Base-by-base conservation (phyloP, 2,888 invertebrate species). In the Zygothrica quintamaculata region DNA sequence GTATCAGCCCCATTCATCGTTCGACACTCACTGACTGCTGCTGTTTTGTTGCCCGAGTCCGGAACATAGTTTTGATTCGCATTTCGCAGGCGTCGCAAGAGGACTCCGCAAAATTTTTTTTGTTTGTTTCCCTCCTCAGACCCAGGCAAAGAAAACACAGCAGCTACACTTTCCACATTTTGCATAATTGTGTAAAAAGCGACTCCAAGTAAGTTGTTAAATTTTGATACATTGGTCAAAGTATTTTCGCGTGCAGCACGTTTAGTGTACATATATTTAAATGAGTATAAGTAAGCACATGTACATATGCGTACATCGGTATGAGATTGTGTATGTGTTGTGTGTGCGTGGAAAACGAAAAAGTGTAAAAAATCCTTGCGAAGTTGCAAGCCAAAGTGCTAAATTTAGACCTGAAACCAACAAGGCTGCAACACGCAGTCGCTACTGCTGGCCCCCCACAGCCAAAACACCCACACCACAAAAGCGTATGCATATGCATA, bases 401-500 rank as follows among this genome's bases (percentile, higher is more conserved):
- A 80, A 86, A 80, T 80, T 84, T 80, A 80, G 80, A 80, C 80
- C 84, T 86, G 77, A 84, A 86, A 73, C 75, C 65, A 74, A 70
- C 69, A 79, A 79, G 86, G 79, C 79, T 79, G 79, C 79, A 85
- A 48, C 84, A 85, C 77, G 80, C 84, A 82, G 79, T 65, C 81
- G 73, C 69, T 74, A 51, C 51, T 48, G 37, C 44, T 64, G 55
- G 59, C 78, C 78, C 74, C 78, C 78, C 76, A 71, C 78, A 67
- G 61, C 60, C 59, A 67, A 58, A 70, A 76, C 75, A 68, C 70
- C 69, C 60, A 66, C 77, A 67, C 72, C 42, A 62, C 48, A 58
- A 57, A 42, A 48, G 25, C 18, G 36, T 53, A 62, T 74, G 74
- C 65, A 69, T 47, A 57, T 67, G 59, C 57, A 61, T 61, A 61